These are phyloP conservation scores for Chelmon rostratus DNA, from an alignment of 2,797 vertebrate genomes.

Conservation along the genomic window DNA sequence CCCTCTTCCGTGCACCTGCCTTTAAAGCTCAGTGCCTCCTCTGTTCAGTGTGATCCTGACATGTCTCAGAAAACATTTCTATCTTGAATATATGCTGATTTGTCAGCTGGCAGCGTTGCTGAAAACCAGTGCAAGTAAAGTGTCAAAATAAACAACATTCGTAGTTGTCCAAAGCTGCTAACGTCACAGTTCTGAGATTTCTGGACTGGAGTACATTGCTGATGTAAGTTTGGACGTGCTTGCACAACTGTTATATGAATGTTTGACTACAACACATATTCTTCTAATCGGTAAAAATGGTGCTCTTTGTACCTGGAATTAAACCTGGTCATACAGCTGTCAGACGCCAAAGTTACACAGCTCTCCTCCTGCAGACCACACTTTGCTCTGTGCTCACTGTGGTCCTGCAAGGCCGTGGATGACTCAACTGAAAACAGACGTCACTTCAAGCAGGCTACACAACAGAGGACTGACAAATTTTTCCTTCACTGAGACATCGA, in stretches of 20 bases:
- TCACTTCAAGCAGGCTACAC: not conserved
- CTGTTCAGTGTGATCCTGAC: slow-evolving; percentile 23
- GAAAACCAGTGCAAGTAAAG: slow-evolving; percentile 29
- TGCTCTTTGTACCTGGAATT: not conserved
- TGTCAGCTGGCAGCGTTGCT: slow-evolving; percentile 29
- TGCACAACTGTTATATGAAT: slow-evolving; percentile 6
- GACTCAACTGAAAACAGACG: slow-evolving; percentile 17
- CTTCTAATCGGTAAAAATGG: not conserved
- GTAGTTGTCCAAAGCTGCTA: slow-evolving; percentile 36
- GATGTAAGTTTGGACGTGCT: slow-evolving; percentile 38
- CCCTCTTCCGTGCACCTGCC: slow-evolving; percentile 31
- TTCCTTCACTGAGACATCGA: slow-evolving; percentile 6
- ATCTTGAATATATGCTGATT: slow-evolving; percentile 6
- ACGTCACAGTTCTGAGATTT: slow-evolving; percentile 40
- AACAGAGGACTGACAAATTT: not conserved
- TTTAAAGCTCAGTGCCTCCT: slow-evolving; percentile 15
- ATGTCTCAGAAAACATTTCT: slow-evolving; percentile 25
- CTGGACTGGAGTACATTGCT: slow-evolving; percentile 32
- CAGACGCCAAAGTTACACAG: not conserved
- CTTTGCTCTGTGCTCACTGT: not conserved
- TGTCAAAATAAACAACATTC: slow-evolving; percentile 34
- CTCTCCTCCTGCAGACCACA: not conserved
- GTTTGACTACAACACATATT: not conserved
- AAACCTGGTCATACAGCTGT: slow-evolving; percentile 2
- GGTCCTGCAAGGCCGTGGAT: not conserved